Evolutionary conservation across 2,888 invertebrate species (phyloP).

Genomic region (Lamellibrachia columna): DNA sequence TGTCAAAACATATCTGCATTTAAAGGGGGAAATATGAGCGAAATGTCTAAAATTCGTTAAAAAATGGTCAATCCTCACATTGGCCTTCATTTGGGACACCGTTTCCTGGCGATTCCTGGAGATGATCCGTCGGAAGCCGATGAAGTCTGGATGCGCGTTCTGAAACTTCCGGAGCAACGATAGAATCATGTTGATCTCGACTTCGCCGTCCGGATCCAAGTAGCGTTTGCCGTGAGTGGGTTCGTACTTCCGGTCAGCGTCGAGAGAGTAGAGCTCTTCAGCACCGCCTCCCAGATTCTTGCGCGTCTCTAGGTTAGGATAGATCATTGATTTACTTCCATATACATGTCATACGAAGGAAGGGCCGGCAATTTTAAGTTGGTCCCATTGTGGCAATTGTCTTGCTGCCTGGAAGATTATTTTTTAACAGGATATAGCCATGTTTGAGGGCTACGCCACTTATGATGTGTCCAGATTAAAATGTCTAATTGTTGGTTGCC

Average conservation of each 20-base stretch:
- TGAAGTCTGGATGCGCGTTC: conserved; percentile 31
- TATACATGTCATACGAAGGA: too few relatives aligned
- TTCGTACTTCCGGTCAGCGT: conserved; percentile 21
- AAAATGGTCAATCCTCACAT: not conserved
- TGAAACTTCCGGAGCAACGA: conserved; percentile 22
- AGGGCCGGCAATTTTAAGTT: too few relatives aligned
- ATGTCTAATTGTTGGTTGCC: too few relatives aligned
- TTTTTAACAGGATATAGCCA: too few relatives aligned
- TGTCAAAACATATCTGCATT: not conserved
- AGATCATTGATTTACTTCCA: too few relatives aligned
- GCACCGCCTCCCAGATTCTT: conserved; percentile 30
- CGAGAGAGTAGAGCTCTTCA: conserved; percentile 34
- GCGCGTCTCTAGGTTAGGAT: conserved; percentile 29
- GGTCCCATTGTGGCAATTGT: too few relatives aligned
- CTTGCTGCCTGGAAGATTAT: too few relatives aligned
- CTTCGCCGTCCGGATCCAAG: conserved; percentile 28
- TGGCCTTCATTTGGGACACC: not conserved
- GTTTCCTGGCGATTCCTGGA: conserved; percentile 18
- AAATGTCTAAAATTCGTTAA: not conserved
- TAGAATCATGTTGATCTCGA: conserved; percentile 29
- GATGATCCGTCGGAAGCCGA: conserved; percentile 36
- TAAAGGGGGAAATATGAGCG: not conserved
- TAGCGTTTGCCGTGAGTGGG: conserved; percentile 31
- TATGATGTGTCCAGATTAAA: too few relatives aligned
- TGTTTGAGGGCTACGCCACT: too few relatives aligned